Conservation (phyloP, 2,888 invertebrate genomes). For the Eubasilissa splendida region DNA sequence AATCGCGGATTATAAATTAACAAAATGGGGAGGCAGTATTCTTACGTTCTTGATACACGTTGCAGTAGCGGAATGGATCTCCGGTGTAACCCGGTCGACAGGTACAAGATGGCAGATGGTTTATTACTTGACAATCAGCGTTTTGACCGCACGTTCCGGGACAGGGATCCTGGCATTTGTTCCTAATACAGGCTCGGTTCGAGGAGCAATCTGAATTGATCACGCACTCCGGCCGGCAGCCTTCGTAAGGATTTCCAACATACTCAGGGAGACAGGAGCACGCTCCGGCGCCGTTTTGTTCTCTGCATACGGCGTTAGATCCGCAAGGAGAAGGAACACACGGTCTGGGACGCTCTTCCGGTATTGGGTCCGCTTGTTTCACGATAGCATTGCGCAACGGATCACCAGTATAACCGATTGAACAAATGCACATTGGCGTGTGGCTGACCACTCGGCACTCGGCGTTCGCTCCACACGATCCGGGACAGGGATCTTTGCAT, state of each 20-base stretch:
- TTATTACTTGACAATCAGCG: constrained; percentile 80
- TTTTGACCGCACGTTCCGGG: constrained; percentile 83
- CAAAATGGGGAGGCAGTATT: constrained; percentile 39
- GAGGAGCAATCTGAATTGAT: constrained; percentile 82
- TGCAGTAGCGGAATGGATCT: constrained; percentile 80
- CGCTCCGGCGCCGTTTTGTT: constrained; percentile 74
- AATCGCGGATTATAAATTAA: too few relatives aligned
- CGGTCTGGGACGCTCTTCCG: constrained; percentile 70
- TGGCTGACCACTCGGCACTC: constrained; percentile 85
- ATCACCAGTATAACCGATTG: constrained; percentile 80
- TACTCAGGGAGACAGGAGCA: constrained; percentile 82
- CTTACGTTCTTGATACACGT: constrained; percentile 71
- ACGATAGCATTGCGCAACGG: constrained; percentile 80
- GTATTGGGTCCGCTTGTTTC: constrained; percentile 64
- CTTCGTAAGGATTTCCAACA: constrained; percentile 85
- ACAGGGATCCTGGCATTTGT: constrained; percentile 85
- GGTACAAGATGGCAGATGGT: constrained; percentile 79
- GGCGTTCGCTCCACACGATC: constrained; percentile 81
- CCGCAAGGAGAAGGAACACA: constrained; percentile 78
- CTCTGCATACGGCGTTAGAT: constrained; percentile 76
- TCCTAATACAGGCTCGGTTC: constrained; percentile 80
- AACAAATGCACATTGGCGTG: constrained; percentile 82
- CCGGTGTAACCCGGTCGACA: constrained; percentile 81
- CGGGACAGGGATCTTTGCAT: constrained; percentile 83
- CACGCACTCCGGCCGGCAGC: constrained; percentile 83